Evolutionary conservation across 2,888 invertebrate species (phyloP), one percentile per base, ranked within the genome.

Genomic region (Mechanitis mazaeus): DNA sequence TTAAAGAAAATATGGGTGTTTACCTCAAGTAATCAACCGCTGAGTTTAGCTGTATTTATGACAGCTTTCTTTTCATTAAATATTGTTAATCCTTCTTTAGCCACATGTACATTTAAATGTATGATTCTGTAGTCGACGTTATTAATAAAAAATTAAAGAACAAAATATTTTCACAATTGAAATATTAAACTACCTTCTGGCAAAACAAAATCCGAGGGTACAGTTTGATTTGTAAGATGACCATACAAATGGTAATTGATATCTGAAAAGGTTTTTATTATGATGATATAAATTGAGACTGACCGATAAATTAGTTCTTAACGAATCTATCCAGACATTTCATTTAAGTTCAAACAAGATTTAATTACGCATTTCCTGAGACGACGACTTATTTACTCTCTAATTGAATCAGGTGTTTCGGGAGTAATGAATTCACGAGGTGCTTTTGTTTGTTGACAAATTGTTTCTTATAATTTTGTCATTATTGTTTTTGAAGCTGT

Each of bases 341-440:
- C 63, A 61, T 69, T 70, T 56, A 54, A 64, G 67, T 68, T 66
- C 65, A 63, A 69, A 68, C 65, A 66, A 69, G 70, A 71, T 71
- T 71, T 70, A 72, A 71, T 69, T 71, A 68, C 64, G 66, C 64
- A 55, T 60, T 64, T 68, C 65, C 67, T 64, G 60, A 58, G 61
- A 58, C 68, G 64, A 57, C 60, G 60, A 68, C 69, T 70, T 70
- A 69, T 68, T 71, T 67, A 68, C 68, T 61, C 63, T 60, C 66
- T 72, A 71, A 72, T 72, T 71, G 69, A 72, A 72, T 72, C 70
- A 70, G 72, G 72, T 72, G 72, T 71, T 72, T 71, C 69, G 66
- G 63, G 60, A 72, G 68, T 70, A 71, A 72, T 71, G 68, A 71
- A 71, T 70, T 62, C 59, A 56, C 60, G 54, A 57, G 56, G 35